Conservation (phyloP, 2,797 vertebrate genomes). For the Urosaurus nigricauda region DNA sequence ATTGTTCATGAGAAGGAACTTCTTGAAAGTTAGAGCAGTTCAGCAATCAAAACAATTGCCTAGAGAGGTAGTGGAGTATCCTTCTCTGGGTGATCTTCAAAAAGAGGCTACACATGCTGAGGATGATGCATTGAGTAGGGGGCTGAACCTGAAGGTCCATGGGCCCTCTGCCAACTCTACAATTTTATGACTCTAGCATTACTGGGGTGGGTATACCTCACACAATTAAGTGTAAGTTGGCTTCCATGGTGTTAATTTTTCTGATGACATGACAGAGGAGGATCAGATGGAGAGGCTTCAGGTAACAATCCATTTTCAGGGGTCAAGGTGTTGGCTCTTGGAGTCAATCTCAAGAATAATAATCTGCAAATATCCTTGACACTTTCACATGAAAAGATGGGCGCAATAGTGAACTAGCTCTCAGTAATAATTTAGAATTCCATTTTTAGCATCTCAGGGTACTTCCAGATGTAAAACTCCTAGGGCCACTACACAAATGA, state of each 20-base stretch:
- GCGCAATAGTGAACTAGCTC: not conserved
- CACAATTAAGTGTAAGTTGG: slow-evolving; percentile 10
- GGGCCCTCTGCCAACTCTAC: no score
- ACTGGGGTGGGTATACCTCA: not conserved
- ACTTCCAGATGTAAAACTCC: not conserved
- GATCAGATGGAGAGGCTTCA: not conserved
- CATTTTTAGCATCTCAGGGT: not conserved
- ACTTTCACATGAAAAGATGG: not conserved
- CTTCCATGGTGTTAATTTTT: not conserved
- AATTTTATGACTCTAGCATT: not conserved
- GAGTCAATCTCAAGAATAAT: not conserved
- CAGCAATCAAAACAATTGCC: no score
- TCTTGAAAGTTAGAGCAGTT: no score
- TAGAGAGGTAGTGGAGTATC: no score
- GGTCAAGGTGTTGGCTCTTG: not conserved
- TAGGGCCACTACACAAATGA: not conserved
- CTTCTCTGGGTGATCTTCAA: no score
- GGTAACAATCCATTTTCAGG: not conserved
- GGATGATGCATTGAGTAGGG: no score
- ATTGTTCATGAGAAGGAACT: no score
- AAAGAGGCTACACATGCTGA: no score
- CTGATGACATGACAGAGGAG: not conserved
- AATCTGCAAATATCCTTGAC: not conserved
- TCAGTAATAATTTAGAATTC: not conserved
- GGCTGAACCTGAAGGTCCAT: no score